Base-by-base conservation (phyloP, 1,140 invertebrate genomes). In the Mamestra configurata region DNA sequence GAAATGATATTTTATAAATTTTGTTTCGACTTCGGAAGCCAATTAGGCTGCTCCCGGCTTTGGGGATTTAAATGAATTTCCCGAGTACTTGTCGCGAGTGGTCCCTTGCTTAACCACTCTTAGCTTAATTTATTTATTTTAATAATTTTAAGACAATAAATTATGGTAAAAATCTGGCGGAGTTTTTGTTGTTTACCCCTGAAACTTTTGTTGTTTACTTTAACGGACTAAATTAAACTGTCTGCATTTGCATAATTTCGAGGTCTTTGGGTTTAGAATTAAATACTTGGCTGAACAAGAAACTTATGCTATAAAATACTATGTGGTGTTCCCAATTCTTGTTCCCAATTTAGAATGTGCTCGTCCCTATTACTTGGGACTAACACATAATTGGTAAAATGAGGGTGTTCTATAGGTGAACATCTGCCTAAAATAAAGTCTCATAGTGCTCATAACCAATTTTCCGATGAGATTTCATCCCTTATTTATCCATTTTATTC, bases 51-150 rank as follows among this genome's bases (percentile, higher is more conserved):
- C n/a, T 43, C 68, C 77, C 75, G 80, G 59, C 81, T 81, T 53
- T 43, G 49, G 77, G 40, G 79, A 83, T 86, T 83, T 85, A 82
- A 84, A 79, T 83, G 59, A 77, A 76, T 82, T 84, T 79, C 22
- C 55, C 77, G 49, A 40, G 61, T 72, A 77, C 78, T 82, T 81
- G 75, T 75, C 57, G 66, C 68, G 31, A 53, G 76, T 55, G 20
- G 55, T 37, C 46, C 27, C 75, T 55, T 53, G 75, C 49, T 66
- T 66, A 68, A 77, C 24, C 61, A 68, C 31, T 40, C 49, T 15
- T 68, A 77, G 66, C 31, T 80, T 83, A 81, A 78, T 81, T 86
- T 86, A 86, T 88, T 88, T 86, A 87, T 87, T 86, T 79, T 79
- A 59, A 79, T 81, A 66, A 66, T 68, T 68, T 79, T 79, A 86